Evolutionary conservation across 2,888 invertebrate genomes (phyloP).

Genomic region (Anagyrus pseudococci): DNA sequence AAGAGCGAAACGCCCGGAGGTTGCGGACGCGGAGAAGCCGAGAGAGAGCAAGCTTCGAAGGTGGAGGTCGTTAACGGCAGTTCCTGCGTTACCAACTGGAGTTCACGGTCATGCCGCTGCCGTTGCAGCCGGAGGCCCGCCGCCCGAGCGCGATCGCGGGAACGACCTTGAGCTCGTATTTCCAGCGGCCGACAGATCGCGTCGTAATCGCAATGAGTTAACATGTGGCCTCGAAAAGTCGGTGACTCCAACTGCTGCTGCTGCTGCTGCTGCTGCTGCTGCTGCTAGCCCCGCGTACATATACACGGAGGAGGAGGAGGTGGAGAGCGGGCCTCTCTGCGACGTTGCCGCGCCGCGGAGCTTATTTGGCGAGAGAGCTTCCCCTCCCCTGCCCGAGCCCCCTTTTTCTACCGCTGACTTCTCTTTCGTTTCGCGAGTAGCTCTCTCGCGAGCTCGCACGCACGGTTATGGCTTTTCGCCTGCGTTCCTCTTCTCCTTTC

Average conservation of each 20-base stretch:
- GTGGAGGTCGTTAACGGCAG: constrained; percentile 37
- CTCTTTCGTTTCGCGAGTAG: neutral
- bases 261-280: no score
- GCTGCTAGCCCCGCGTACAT: no score
- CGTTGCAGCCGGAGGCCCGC: neutral
- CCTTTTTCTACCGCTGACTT: neutral
- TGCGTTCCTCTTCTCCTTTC: neutral
- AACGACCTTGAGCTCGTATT: constrained; percentile 59
- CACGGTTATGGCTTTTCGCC: neutral
- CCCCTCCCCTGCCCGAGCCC: neutral
- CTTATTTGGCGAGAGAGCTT: neutral
- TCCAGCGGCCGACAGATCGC: constrained; percentile 60
- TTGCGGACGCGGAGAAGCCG: no score
- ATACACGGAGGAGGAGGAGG: no score
- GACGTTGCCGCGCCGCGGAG: constrained; percentile 50
- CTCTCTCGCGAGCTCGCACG: neutral
- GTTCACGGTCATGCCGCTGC: constrained; percentile 45
- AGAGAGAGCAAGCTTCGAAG: no score
- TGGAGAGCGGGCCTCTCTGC: constrained; percentile 38
- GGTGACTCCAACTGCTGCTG: constrained; percentile 56
- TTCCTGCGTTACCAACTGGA: constrained; percentile 54
- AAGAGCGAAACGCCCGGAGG: no score
- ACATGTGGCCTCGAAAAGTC: constrained; percentile 62
- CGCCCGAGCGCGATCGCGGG: neutral
- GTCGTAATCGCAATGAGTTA: constrained; percentile 56